Evolutionary conservation across 2,888 invertebrate species (phyloP), one percentile per base, ranked within the genome.

Genomic region (Graphium colonna): DNA sequence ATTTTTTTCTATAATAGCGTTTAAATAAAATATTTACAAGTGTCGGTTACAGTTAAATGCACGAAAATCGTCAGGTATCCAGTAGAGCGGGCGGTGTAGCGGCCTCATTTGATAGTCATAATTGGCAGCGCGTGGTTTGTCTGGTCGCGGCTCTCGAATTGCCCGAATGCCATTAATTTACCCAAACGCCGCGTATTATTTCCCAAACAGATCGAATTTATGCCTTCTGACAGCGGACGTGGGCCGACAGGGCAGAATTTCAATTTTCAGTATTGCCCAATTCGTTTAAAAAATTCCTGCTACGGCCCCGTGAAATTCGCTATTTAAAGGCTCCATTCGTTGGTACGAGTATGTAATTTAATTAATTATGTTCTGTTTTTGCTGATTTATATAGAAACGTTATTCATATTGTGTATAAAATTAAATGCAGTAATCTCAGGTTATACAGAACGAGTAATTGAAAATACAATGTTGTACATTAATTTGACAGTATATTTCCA

Each of bases 21-120:
- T n/a, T n/a, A n/a, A n/a, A 47, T 47, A 13, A 13, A 41, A 31
- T 31, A 12, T 31, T 31, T 26, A 4, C 31, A 1, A 12, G 16
- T 3, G 17, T 17, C 28, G 21, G 16, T 33, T 33, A 18, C 18
- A 13, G 13, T 33, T 28, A 8, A 9, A 21, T 21, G 41, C 17
- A 33, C 33, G 18, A 13, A 33, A 21, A 33, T 12, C 12, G 48
- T 12, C 17, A 13, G 49, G 41, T 42, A 18, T 40, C n/a, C 10
- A 2, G 16, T 28, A 42, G 33, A 33, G 13, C 21, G 17, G 17
- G 33, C 18, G 28, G 49, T 33, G 16, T n/a, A 18, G 57, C 28
- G 54, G 58, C 51, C 55, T 60, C 60, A 59, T 57, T 62, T 61
- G 57, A 59, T 51, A 57, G 59, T 58, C 60, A 61, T 61, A 62